Percentiles rank a stretch among this genome's conserved stretches.
phyloP scores from a whole-genome alignment of 2,888 invertebrate genomes.

The Eupithecia inturbata region DNA sequence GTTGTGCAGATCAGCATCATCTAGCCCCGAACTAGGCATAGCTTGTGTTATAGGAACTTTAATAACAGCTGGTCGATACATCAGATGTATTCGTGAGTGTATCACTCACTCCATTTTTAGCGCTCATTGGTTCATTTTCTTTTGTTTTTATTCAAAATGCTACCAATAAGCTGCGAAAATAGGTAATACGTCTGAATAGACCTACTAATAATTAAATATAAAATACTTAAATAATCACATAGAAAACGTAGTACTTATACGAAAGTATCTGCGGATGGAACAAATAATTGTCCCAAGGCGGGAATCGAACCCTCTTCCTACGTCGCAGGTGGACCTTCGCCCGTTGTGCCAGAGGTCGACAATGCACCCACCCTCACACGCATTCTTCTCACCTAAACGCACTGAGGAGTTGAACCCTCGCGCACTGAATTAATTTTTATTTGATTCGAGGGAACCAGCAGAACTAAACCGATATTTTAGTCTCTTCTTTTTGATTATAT shows the following conservation, averaged over 20 bases:
- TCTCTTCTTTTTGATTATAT: not conserved
- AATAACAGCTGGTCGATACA: no score
- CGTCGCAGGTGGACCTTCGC: not conserved
- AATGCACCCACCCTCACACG: not conserved
- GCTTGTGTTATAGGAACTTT: no score
- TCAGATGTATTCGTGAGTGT: no score
- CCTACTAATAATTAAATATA: not conserved
- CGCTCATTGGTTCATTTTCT: no score
- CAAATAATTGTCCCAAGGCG: not conserved
- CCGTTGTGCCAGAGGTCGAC: not conserved
- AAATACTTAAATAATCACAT: no score
- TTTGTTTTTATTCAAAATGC: no score
- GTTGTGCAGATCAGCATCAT: no score
- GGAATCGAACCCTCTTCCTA: not conserved
- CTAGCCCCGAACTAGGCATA: no score
- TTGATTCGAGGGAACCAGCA: not conserved
- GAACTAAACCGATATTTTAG: no score
- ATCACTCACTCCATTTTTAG: no score
- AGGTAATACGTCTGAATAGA: not conserved
- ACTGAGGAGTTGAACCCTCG: not conserved
- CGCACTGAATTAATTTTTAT: not conserved
- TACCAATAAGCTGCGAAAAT: not conserved
- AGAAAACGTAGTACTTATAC: no score
- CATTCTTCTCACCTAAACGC: not conserved
- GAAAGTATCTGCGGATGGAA: no score